phyloP scores from a whole-genome alignment of 2,888 invertebrate species.

The Axea sp. region DNA sequence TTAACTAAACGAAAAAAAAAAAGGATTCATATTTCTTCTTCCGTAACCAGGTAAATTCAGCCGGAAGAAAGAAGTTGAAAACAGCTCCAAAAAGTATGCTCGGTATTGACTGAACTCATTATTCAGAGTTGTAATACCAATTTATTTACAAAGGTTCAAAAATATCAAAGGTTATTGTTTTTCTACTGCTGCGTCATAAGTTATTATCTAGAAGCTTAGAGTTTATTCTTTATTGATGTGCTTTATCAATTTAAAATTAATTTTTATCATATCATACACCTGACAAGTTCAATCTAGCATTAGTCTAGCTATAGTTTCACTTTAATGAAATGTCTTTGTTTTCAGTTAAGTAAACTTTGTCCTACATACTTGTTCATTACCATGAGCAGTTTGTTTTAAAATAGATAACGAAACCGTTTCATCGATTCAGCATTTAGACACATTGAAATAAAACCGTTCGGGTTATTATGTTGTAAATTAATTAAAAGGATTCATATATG shows the following conservation, averaged over 20 bases:
- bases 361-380: constrained; percentile 55
- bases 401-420: constrained; percentile 45
- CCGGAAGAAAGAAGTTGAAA: constrained; percentile 9
- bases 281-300: constrained; percentile 29
- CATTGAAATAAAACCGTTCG: constrained; percentile 30
- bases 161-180: constrained; percentile 4
- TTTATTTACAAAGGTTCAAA: background rate
- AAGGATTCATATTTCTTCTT: constrained; percentile 8
- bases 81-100: constrained; percentile 10
- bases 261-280: constrained; percentile 14
- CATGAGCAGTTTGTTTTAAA: constrained; percentile 39
- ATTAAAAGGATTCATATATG: constrained; percentile 5
- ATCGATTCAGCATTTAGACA: constrained; percentile 42
- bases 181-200: background rate
- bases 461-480: constrained; percentile 9
- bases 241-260: constrained; percentile 14
- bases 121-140: constrained; percentile 4
- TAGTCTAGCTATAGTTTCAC: constrained; percentile 33
- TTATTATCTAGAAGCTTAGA: background rate
- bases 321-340: constrained; percentile 49
- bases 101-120: constrained; percentile 20
- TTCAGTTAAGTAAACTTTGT: constrained; percentile 52
- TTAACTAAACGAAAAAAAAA: too few species aligned
- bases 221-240: constrained; percentile 4
- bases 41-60: constrained; percentile 18